Evolutionary conservation across 2,888 invertebrate species (phyloP).

Genomic region (Scaeva pyrastri): DNA sequence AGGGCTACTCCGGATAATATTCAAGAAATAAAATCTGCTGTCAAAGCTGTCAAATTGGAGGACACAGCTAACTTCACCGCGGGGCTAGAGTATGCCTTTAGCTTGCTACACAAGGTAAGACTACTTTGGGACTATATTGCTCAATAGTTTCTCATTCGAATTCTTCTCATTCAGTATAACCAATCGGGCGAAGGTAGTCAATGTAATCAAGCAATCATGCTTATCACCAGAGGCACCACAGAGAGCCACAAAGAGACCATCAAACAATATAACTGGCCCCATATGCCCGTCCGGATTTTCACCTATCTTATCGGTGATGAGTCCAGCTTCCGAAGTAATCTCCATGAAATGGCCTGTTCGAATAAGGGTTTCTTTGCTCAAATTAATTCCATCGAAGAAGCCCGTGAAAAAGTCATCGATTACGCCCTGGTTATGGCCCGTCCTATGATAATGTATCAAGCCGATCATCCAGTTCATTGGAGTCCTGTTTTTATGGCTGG

Average conservation of each 20-base stretch:
- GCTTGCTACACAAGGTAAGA: constrained; percentile 92
- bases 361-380: constrained; percentile 95
- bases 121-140: background rate
- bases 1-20: constrained; percentile 93
- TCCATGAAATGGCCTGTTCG: constrained; percentile 97
- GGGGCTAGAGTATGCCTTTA: constrained; percentile 96
- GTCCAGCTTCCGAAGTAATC: constrained; percentile 92
- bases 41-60: constrained; percentile 90
- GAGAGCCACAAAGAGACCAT: constrained; percentile 88
- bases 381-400: constrained; percentile 94
- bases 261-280: constrained; percentile 94
- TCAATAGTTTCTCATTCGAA: background rate
- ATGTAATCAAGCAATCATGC: constrained; percentile 99
- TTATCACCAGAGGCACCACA: constrained; percentile 97
- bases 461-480: constrained; percentile 97
- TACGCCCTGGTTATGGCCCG: constrained; percentile 97
- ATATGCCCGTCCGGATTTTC: constrained; percentile 97
- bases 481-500: constrained; percentile 95
- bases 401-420: constrained; percentile 95
- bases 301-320: constrained; percentile 98
- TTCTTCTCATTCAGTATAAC: constrained; percentile 87
- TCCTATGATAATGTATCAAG: constrained; percentile 97
- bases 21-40: constrained; percentile 90
- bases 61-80: constrained; percentile 96
- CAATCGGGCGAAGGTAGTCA: constrained; percentile 94